These are phyloP conservation scores for Apostichopus japonicus DNA, from an alignment of 35 echinoderm and acorn worm genomes.

Conservation along the genomic window DNA sequence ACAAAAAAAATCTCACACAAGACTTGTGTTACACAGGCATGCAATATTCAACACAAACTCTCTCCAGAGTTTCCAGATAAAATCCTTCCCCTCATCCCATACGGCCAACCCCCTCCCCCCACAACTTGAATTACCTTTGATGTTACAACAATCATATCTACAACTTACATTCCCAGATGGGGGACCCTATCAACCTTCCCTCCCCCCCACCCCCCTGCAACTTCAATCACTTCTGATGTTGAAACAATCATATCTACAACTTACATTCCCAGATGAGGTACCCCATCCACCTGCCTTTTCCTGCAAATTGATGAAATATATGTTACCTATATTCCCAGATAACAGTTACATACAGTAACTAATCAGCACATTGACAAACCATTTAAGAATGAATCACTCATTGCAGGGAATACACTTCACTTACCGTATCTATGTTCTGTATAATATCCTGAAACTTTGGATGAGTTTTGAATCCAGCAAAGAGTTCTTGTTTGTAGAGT, in stretches of 20 bases:
- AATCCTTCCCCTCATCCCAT: too few species aligned
- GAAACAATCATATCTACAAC: neutral
- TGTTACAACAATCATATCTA: neutral
- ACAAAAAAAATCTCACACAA: too few species aligned
- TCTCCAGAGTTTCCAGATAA: too few species aligned
- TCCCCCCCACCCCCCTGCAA: too few species aligned
- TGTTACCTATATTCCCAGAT: neutral
- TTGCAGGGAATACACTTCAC: conserved; percentile 1
- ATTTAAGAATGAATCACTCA: too few species aligned
- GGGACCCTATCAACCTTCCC: neutral
- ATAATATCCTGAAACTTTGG: conserved; percentile 98
- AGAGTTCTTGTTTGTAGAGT: conserved; percentile 93
- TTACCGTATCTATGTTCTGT: conserved; percentile 98
- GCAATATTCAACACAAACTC: too few species aligned
- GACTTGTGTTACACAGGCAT: too few species aligned
- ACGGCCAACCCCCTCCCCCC: too few species aligned
- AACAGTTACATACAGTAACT: neutral
- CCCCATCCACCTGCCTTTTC: neutral
- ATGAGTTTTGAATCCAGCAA: conserved; percentile 87
- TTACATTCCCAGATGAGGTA: neutral
- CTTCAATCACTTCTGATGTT: too few species aligned
- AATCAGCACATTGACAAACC: too few species aligned
- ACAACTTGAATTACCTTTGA: too few species aligned
- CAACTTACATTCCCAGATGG: neutral
- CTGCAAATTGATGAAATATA: neutral